Conservation (phyloP, 2,113 vertebrate genomes). For the Gymnogyps californianus region DNA sequence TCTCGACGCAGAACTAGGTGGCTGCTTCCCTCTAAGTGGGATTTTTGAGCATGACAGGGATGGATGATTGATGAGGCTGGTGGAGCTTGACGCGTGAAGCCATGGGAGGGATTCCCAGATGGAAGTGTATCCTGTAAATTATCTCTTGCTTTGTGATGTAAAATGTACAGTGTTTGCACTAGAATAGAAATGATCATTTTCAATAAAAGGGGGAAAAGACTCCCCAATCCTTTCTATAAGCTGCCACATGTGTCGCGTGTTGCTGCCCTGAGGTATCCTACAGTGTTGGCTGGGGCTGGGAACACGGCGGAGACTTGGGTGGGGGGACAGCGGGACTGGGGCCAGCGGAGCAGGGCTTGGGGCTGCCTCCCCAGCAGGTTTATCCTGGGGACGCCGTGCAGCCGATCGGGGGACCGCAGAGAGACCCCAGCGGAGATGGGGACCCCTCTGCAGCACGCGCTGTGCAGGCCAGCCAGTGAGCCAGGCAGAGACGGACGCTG, state of each 20-base stretch:
- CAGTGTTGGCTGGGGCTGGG: neutral
- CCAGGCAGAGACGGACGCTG: neutral
- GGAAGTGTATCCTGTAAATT: slow-evolving; percentile 71
- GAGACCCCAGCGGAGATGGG: neutral
- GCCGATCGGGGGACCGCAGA: fast-evolving
- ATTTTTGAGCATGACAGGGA: neutral
- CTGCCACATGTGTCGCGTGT: neutral
- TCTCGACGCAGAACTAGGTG: neutral
- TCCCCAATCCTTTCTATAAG: neutral
- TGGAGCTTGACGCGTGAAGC: neutral
- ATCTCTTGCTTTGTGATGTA: slow-evolving; percentile 73
- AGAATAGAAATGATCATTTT: slow-evolving; percentile 71
- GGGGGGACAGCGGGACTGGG: neutral
- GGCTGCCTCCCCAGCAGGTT: neutral
- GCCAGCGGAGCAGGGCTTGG: neutral
- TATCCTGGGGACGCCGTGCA: fast-evolving
- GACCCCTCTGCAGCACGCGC: neutral
- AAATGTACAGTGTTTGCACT: slow-evolving; percentile 76
- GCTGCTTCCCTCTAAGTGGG: neutral
- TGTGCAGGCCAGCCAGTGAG: neutral
- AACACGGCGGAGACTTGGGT: neutral
- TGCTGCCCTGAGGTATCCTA: neutral
- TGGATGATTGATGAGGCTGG: slow-evolving; percentile 7
- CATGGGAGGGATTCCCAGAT: slow-evolving; percentile 44
- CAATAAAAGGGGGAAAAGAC: slow-evolving; percentile 70